A percentile compares a stretch with the other conserved stretches of the same genome.
phyloP scores from a whole-genome alignment of 2,797 vertebrate species.

The Nasua narica region DNA sequence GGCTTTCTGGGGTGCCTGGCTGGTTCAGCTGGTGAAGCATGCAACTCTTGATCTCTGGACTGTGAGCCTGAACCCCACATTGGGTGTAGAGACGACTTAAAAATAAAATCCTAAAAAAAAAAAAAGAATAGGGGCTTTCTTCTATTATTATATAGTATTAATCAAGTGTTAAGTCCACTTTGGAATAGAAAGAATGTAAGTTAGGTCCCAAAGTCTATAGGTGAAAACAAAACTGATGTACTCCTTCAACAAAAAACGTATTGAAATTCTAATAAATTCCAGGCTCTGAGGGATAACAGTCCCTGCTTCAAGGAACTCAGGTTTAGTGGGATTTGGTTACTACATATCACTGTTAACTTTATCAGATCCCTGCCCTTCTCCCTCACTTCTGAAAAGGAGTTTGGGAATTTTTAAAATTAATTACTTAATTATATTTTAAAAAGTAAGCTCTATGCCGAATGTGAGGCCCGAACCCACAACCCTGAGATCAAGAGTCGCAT shows the following conservation, averaged over 20 bases:
- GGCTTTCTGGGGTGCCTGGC: neutral
- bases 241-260: neutral
- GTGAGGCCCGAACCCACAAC: neutral
- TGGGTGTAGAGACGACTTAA: neutral
- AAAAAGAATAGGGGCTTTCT: neutral
- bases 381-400: neutral
- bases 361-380: neutral
- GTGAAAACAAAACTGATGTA: neutral
- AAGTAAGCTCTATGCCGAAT: neutral
- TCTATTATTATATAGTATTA: neutral
- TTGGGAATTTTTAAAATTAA: neutral
- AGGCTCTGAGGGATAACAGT: neutral
- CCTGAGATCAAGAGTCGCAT: neutral
- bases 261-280: neutral
- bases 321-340: neutral
- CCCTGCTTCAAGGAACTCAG: neutral
- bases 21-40: neutral
- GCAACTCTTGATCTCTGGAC: neutral
- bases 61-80: neutral
- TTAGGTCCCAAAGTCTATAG: neutral
- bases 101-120: neutral
- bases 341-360: neutral
- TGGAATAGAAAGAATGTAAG: neutral
- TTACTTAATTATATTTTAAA: neutral
- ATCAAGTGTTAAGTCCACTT: neutral